phyloP scores from a whole-genome alignment of 2,113 vertebrate species.

The Phodopus roborovskii region DNA sequence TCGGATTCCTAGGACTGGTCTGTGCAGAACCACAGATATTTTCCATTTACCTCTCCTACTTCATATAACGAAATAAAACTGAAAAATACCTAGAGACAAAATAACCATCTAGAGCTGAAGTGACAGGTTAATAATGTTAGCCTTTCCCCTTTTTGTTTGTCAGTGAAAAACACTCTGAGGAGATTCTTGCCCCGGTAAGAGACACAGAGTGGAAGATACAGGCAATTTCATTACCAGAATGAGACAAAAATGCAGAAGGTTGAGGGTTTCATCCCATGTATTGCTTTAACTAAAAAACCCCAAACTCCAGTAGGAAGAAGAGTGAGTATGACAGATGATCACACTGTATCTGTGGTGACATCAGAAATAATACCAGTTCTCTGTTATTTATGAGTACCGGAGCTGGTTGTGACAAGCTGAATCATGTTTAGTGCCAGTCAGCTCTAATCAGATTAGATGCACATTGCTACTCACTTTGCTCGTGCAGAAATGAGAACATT shows the following conservation, averaged over 20 bases:
- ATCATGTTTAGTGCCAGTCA: slow-evolving; percentile 10
- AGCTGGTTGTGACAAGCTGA: background rate
- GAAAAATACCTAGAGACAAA: slow-evolving; percentile 14
- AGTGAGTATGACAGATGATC: background rate
- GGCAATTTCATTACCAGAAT: background rate
- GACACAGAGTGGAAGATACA: background rate
- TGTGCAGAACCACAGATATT: background rate
- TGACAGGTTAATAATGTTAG: background rate
- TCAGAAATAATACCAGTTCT: background rate
- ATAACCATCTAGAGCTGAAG: background rate
- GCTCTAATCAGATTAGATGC: background rate
- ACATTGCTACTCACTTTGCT: background rate
- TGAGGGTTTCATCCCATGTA: background rate
- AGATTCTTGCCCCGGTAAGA: background rate
- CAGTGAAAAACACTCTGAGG: background rate
- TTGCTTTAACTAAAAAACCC: background rate
- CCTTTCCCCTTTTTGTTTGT: background rate
- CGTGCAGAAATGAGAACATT: background rate
- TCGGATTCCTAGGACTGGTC: background rate
- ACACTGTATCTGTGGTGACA: background rate
- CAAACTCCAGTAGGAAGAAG: background rate
- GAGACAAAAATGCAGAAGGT: background rate
- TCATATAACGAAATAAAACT: background rate
- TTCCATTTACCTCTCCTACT: background rate
- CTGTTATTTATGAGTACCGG: background rate